Conservation (phyloP, 2,797 vertebrate species). For the Scolopax bukidnonensis region DNA sequence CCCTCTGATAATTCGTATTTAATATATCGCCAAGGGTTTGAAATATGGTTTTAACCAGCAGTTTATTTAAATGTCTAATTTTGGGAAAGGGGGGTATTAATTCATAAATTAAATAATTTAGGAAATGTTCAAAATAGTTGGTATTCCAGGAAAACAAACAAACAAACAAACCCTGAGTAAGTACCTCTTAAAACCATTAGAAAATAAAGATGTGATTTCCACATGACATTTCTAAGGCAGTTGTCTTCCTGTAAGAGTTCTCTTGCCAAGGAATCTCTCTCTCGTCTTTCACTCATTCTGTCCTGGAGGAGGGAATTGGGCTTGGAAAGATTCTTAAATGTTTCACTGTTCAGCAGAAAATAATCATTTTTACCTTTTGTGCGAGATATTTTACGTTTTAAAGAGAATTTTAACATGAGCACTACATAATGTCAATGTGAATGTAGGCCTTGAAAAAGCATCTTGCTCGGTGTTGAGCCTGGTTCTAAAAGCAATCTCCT, state of each 20-base stretch:
- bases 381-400: slow-evolving; percentile 76
- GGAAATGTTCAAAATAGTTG: slow-evolving; percentile 62
- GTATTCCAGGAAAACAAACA: slow-evolving; percentile 68
- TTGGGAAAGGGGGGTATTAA: background rate
- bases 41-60: slow-evolving; percentile 57
- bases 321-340: slow-evolving; percentile 74
- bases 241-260: slow-evolving; percentile 84
- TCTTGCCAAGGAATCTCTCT: slow-evolving; percentile 82
- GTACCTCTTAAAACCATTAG: slow-evolving; percentile 73
- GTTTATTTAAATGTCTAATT: slow-evolving; percentile 28
- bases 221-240: slow-evolving; percentile 75
- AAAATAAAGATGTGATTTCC: slow-evolving; percentile 64
- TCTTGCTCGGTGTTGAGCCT: slow-evolving; percentile 83
- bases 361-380: slow-evolving; percentile 77
- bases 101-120: slow-evolving; percentile 46
- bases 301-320: slow-evolving; percentile 62
- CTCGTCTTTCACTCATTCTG: slow-evolving; percentile 72
- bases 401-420: slow-evolving; percentile 81
- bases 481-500: slow-evolving; percentile 89
- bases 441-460: slow-evolving; percentile 85
- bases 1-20: background rate
- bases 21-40: slow-evolving; percentile 53
- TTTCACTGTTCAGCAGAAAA: slow-evolving; percentile 75
- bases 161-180: slow-evolving; percentile 54
- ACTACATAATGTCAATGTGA: slow-evolving; percentile 95